Percentiles rank a stretch among this genome's conserved stretches.
phyloP scores from a whole-genome alignment of 2,888 invertebrate species.

The Oconnorella tubifera region DNA sequence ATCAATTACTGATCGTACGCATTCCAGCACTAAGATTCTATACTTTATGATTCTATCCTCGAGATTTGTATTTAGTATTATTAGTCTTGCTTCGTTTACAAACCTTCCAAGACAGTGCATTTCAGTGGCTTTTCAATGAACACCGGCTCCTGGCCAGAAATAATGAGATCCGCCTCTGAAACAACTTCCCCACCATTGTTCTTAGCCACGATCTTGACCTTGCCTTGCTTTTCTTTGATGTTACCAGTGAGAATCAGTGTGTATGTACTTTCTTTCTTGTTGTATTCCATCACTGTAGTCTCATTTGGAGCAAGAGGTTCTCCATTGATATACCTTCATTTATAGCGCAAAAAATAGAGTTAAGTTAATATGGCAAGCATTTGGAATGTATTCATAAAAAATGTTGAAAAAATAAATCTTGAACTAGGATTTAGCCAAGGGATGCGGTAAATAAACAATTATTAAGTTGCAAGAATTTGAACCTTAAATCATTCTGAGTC shows the following conservation, averaged over 20 bases:
- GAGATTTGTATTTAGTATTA: too few species aligned
- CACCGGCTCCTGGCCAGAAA: slow-evolving; percentile 52
- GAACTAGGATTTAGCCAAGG: too few species aligned
- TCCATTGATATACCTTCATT: neutral
- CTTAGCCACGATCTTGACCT: slow-evolving; percentile 68
- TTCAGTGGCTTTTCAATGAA: slow-evolving; percentile 53
- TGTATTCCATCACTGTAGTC: slow-evolving; percentile 42
- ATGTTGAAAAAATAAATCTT: too few species aligned
- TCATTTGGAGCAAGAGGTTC: slow-evolving; percentile 13
- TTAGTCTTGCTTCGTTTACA: too few species aligned
- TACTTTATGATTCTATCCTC: too few species aligned
- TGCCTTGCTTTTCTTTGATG: slow-evolving; percentile 72
- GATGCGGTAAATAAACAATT: too few species aligned
- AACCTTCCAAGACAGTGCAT: slow-evolving; percentile 53
- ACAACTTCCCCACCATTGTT: slow-evolving; percentile 70
- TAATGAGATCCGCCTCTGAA: slow-evolving; percentile 57
- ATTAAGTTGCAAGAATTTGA: too few species aligned
- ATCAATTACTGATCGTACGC: too few species aligned
- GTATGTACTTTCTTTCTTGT: slow-evolving; percentile 58
- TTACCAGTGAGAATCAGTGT: slow-evolving; percentile 69
- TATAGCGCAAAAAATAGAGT: neutral
- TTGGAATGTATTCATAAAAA: too few species aligned
- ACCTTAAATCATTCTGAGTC: too few species aligned
- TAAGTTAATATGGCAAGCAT: too few species aligned
- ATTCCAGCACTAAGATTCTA: too few species aligned